A percentile compares a stretch with the other conserved stretches of the same genome.
Evolutionary conservation across 2,797 vertebrate species (phyloP).

Genomic region (Neoniphon sammara): DNA sequence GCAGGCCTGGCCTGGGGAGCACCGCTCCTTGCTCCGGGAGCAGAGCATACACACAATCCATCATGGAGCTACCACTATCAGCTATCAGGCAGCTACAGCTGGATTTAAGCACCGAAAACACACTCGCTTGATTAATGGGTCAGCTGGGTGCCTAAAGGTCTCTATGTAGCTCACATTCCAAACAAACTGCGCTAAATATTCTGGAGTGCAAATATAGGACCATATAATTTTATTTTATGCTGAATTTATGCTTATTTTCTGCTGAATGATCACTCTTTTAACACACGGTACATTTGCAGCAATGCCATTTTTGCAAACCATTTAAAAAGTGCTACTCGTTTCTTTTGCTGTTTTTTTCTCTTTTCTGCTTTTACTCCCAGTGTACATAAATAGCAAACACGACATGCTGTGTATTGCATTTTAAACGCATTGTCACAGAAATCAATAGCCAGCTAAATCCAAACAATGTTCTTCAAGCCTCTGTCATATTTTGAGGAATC

Average conservation of each 20-base stretch:
- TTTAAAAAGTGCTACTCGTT: slow-evolving; percentile 25
- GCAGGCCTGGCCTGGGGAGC: slow-evolving; percentile 38
- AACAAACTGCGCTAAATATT: slow-evolving; percentile 34
- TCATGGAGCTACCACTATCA: slow-evolving; percentile 54
- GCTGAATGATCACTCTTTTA: slow-evolving; percentile 27
- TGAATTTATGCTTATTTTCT: slow-evolving; percentile 9
- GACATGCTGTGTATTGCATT: background rate
- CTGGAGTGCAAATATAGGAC: background rate
- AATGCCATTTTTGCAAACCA: slow-evolving; percentile 14
- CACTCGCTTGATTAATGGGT: slow-evolving; percentile 64
- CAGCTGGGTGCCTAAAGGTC: slow-evolving; percentile 50
- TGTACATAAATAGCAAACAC: slow-evolving; percentile 35
- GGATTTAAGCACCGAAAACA: slow-evolving; percentile 49
- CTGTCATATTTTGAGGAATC: slow-evolving; percentile 32
- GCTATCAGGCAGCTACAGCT: slow-evolving; percentile 52
- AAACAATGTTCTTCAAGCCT: slow-evolving; percentile 6
- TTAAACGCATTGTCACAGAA: slow-evolving; percentile 45
- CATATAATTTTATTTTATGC: background rate
- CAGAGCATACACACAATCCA: slow-evolving; percentile 57
- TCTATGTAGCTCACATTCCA: slow-evolving; percentile 57
- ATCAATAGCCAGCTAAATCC: slow-evolving; percentile 58
- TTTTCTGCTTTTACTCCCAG: slow-evolving; percentile 27
- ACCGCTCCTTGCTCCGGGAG: slow-evolving; percentile 35
- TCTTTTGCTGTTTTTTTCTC: background rate
- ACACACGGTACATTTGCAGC: background rate